Base-by-base conservation (phyloP, 2,888 invertebrate species). In the Lasioglossum pauxillum region DNA sequence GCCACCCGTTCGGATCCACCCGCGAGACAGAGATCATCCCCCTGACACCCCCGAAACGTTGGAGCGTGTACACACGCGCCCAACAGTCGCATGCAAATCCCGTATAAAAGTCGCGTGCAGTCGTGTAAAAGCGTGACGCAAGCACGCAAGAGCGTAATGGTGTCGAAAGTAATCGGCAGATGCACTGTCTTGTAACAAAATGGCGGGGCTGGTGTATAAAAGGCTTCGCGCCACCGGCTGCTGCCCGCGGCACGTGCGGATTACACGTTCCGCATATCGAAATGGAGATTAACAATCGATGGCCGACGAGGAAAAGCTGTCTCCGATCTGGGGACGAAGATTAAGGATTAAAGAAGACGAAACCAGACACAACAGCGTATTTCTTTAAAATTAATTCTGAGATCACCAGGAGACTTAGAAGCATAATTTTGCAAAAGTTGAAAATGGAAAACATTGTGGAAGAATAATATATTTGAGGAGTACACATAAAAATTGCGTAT, bases 61-160 rank as follows among this genome's bases (percentile, higher is more conserved):
- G 16, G 44, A 23, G 44, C 72, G 76, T 76, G 75, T 35, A 31
- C 75, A 80, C 60, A 71, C 75, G 35, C 46, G 67, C 23, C 77
- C 82, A 69, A 72, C 72, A 23, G 27, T 38, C 72, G 64, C 49
- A 53, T 73, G 64, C 27, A 84, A 82, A 75, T 71, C 31, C n/a
- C 16, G 41, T 41, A 27, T 57, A 27, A 77, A 73, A 73, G 31
- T 67, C 38, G 76, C 82, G 82, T 49, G 82, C 82, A 82, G 27
- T 75, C 75, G 73, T 27, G 41, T 75, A 78, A 78, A 82, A 49
- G 46, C 38, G 82, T 78, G 82, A 75, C 84, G 75, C 74, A 78
- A 69, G 16, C 44, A 27, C n/a, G n/a, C 78, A 60, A 31, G 41
- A 74, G 19, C 31, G 69, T 41, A 83, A 83, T 79, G 79, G 75